Percentiles rank a stretch among this genome's conserved stretches.
Conservation (phyloP, 2,888 invertebrate genomes). For the Tenthredo mesomela region DNA sequence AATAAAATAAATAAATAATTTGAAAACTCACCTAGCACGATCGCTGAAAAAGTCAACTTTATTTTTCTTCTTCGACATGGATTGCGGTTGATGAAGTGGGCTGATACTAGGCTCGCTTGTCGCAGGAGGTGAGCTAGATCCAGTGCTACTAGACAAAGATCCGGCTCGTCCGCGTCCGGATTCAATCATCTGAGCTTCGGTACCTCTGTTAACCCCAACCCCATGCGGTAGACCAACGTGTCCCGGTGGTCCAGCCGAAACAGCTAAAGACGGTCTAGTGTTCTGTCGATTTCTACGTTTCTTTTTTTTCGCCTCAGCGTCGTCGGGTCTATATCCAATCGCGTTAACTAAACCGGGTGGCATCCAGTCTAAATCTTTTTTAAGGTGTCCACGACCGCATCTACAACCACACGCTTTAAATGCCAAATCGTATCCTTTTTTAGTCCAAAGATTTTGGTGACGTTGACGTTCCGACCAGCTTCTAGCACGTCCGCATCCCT, state of each 20-base stretch:
- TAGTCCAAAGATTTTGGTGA: conserved; percentile 97
- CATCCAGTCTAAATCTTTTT: conserved; percentile 96
- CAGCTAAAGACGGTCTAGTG: conserved; percentile 82
- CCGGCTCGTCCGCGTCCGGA: conserved; percentile 84
- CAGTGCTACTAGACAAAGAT: conserved; percentile 88
- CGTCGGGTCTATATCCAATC: conserved; percentile 79
- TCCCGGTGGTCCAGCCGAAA: conserved; percentile 79
- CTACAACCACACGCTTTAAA: conserved; percentile 97
- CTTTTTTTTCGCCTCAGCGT: conserved; percentile 82
- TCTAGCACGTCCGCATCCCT: conserved; percentile 93
- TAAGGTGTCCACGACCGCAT: conserved; percentile 94
- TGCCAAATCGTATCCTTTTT: conserved; percentile 97
- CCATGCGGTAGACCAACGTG: conserved; percentile 62
- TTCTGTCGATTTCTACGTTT: conserved; percentile 86
- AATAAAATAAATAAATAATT: conserved; percentile 2
- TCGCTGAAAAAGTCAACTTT: conserved; percentile 90
- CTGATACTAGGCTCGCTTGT: conserved; percentile 88
- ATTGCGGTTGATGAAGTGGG: conserved; percentile 83
- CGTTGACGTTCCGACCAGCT: conserved; percentile 98
- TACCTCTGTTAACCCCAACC: conserved; percentile 61
- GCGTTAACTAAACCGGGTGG: conserved; percentile 83
- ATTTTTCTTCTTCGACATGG: conserved; percentile 85
- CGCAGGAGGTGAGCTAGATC: conserved; percentile 91
- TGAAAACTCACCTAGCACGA: conserved; percentile 86
- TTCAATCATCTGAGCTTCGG: conserved; percentile 72